A percentile compares a stretch with the other conserved stretches of the same genome.
phyloP scores from a whole-genome alignment of 2,888 invertebrate species.

The Chesias legatella region DNA sequence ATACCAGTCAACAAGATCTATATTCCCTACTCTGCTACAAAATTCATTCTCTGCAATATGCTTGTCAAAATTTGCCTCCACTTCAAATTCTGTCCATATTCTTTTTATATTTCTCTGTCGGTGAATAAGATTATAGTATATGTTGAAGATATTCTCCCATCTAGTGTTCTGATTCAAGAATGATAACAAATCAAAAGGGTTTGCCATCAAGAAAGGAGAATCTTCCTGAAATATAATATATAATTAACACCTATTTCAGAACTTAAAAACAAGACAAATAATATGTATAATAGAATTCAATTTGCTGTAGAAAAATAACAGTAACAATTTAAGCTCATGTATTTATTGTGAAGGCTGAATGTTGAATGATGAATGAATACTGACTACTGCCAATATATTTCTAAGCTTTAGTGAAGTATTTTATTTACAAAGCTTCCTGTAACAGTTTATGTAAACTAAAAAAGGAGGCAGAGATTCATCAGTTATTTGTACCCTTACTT shows the following conservation, averaged over 20 bases:
- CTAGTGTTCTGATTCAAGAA: conserved; percentile 88
- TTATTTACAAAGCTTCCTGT: too few species aligned
- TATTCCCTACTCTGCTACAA: conserved; percentile 83
- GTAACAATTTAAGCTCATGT: too few species aligned
- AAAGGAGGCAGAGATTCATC: too few species aligned
- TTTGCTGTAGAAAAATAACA: too few species aligned
- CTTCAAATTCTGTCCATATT: conserved; percentile 78
- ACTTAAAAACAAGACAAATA: background rate
- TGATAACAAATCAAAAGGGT: conserved; percentile 86
- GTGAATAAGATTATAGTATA: conserved; percentile 82
- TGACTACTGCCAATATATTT: too few species aligned
- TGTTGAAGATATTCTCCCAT: conserved; percentile 78
- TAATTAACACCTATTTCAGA: background rate
- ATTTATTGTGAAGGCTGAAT: too few species aligned
- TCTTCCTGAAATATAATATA: conserved; percentile 77
- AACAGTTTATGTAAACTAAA: too few species aligned
- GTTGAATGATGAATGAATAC: too few species aligned
- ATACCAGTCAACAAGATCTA: conserved; percentile 85
- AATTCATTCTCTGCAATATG: conserved; percentile 82
- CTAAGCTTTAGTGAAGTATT: too few species aligned
- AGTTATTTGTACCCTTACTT: too few species aligned
- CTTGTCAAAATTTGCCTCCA: conserved; percentile 82
- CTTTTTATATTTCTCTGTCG: conserved; percentile 83
- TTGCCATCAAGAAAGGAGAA: conserved; percentile 85
- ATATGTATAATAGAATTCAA: background rate